These are phyloP conservation scores for Channa maculata DNA, from an alignment of 2,113 vertebrate species.

Conservation along the genomic window DNA sequence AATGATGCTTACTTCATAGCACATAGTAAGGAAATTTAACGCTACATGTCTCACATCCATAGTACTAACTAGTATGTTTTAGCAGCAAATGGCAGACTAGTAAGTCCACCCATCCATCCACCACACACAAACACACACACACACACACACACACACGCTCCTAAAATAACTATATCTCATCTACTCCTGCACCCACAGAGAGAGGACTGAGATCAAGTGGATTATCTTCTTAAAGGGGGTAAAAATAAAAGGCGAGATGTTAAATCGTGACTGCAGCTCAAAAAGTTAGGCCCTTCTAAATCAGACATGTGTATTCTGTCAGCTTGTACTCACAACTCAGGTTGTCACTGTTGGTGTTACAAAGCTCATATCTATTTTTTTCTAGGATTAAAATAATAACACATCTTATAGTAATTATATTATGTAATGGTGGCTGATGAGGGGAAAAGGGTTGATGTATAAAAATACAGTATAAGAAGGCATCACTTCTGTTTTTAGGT, in stretches of 20 bases:
- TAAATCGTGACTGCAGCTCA: not conserved
- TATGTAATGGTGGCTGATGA: constrained; percentile 2
- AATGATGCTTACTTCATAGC: not conserved
- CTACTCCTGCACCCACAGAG: constrained; percentile 43
- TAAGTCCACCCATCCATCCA: constrained; percentile 20
- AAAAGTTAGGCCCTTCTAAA: not conserved
- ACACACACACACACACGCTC: constrained; percentile 1
- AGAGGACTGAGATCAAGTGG: constrained; percentile 30
- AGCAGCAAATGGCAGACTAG: constrained; percentile 5
- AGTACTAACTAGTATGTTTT: constrained; percentile 3
- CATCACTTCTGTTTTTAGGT: not conserved
- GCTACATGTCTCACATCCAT: not conserved
- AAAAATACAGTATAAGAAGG: constrained; percentile 42
- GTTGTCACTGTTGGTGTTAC: not conserved
- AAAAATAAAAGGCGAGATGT: constrained; percentile 32
- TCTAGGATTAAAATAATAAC: constrained; percentile 10
- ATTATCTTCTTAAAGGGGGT: constrained; percentile 24
- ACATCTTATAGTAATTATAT: not conserved
- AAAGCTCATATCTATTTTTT: constrained; percentile 27
- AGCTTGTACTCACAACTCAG: not conserved
- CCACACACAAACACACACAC: no score
- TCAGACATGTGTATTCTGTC: not conserved
- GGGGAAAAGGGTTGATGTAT: constrained; percentile 2
- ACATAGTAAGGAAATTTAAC: not conserved
- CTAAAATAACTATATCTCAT: constrained; percentile 55